A percentile compares a stretch with the other conserved stretches of the same genome.
Evolutionary conservation across 2,888 invertebrate genomes (phyloP).

Genomic region (Ophion slaviceki): DNA sequence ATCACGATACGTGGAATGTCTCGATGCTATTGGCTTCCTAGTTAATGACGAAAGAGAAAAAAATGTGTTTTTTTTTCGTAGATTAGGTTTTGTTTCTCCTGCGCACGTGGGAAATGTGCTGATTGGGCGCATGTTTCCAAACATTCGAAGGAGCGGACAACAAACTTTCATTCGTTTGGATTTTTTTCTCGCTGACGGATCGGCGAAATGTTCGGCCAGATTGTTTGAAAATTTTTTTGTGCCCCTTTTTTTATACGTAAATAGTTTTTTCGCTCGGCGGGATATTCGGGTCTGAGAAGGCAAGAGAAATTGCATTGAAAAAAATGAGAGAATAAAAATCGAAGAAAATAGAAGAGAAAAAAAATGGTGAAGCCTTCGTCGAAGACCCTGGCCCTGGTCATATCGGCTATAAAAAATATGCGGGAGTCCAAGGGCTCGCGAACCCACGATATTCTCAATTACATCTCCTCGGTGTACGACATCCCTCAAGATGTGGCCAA

Average conservation of each 20-base stretch:
- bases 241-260: not conserved
- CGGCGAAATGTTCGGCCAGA: conserved; percentile 43
- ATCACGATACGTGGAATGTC: not conserved
- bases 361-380: conserved; percentile 66
- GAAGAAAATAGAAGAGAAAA: conserved; percentile 29
- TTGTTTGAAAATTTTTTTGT: conserved; percentile 34
- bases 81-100: conserved; percentile 10
- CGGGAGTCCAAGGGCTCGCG: conserved; percentile 73
- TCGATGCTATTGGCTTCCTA: not conserved
- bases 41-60: not conserved
- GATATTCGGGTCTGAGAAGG: not conserved
- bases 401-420: conserved; percentile 75
- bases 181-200: conserved; percentile 38
- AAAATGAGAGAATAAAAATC: conserved; percentile 14
- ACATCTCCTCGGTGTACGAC: conserved; percentile 70
- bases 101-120: conserved; percentile 1
- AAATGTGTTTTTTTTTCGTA: not conserved
- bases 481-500: conserved; percentile 68
- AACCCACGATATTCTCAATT: conserved; percentile 72
- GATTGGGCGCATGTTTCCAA: conserved; percentile 28
- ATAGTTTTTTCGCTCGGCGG: not conserved
- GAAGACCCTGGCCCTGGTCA: conserved; percentile 69
- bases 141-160: conserved; percentile 55
- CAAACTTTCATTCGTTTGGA: conserved; percentile 58
- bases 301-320: not conserved